phyloP scores from a whole-genome alignment of 2,113 vertebrate genomes.

The Uropsilus gracilis region DNA sequence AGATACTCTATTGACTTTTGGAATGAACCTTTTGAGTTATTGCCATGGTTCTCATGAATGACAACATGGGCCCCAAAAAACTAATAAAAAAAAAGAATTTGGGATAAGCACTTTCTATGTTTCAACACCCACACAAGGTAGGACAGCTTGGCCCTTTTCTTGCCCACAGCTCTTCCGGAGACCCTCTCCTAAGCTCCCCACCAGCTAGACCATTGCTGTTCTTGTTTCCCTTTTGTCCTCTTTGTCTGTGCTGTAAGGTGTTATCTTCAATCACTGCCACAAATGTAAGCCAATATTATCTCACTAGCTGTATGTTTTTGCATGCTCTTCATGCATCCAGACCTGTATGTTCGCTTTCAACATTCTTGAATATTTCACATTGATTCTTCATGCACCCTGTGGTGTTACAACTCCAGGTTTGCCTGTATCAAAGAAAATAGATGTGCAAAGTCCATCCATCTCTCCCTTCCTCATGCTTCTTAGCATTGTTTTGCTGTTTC shows the following conservation, averaged over 20 bases:
- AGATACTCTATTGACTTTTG: conserved; percentile 22
- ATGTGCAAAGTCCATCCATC: neutral
- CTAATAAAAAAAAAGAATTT: conserved; percentile 9
- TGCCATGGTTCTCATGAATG: neutral
- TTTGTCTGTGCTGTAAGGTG: conserved; percentile 7
- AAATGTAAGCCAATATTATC: conserved; percentile 60
- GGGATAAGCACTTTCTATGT: neutral
- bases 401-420: conserved; percentile 66
- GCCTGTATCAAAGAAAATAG: conserved; percentile 51
- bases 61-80: neutral
- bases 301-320: conserved; percentile 63
- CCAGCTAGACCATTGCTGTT: conserved; percentile 25
- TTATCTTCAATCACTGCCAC: conserved; percentile 60
- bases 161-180: conserved; percentile 28
- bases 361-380: conserved; percentile 68
- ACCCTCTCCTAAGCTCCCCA: conserved; percentile 28
- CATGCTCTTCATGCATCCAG: conserved; percentile 65
- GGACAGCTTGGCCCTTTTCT: conserved; percentile 9
- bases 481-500: conserved; percentile 49
- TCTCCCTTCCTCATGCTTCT: neutral
- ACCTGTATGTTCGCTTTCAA: conserved; percentile 53
- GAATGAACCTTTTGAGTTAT: conserved; percentile 48
- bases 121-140: neutral
- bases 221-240: neutral
- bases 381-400: conserved; percentile 63